A percentile compares a stretch with the other conserved stretches of the same genome.
Conservation (phyloP, 2,888 invertebrate species). For the Archips crataeganus region DNA sequence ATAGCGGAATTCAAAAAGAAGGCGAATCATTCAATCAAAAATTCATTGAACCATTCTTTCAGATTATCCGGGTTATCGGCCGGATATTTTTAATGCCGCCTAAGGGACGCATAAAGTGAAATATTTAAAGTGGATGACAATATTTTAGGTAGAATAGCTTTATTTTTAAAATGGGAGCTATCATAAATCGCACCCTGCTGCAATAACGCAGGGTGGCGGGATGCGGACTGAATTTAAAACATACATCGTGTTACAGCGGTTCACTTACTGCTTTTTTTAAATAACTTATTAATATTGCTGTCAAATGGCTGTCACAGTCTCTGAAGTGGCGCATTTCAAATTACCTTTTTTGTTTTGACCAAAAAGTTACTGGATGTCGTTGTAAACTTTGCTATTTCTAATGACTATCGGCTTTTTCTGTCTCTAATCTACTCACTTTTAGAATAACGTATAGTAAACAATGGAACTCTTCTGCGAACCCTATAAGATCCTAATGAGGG, state of each 20-base stretch:
- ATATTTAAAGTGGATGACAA: slow-evolving; percentile 84
- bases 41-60: slow-evolving; percentile 66
- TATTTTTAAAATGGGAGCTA: slow-evolving; percentile 80
- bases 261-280: slow-evolving; percentile 48
- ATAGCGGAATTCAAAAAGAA: slow-evolving; percentile 33
- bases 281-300: slow-evolving; percentile 38
- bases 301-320: slow-evolving; percentile 20
- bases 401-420: neutral
- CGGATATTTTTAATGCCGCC: slow-evolving; percentile 72
- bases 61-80: slow-evolving; percentile 58
- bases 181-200: slow-evolving; percentile 76
- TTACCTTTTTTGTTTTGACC: neutral
- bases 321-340: slow-evolving; percentile 8
- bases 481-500: too few relatives aligned
- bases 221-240: slow-evolving; percentile 77
- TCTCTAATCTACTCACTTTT: neutral
- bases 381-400: neutral
- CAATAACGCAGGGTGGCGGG: slow-evolving; percentile 75
- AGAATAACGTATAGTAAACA: neutral
- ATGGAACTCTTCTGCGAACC: too few relatives aligned
- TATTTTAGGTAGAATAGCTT: slow-evolving; percentile 84
- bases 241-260: slow-evolving; percentile 66
- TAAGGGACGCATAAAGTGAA: slow-evolving; percentile 79
- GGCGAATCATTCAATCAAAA: slow-evolving; percentile 60
- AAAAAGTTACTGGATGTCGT: neutral